Base-by-base conservation (phyloP, 2,113 vertebrate genomes). In the Lophochroa leadbeateri region DNA sequence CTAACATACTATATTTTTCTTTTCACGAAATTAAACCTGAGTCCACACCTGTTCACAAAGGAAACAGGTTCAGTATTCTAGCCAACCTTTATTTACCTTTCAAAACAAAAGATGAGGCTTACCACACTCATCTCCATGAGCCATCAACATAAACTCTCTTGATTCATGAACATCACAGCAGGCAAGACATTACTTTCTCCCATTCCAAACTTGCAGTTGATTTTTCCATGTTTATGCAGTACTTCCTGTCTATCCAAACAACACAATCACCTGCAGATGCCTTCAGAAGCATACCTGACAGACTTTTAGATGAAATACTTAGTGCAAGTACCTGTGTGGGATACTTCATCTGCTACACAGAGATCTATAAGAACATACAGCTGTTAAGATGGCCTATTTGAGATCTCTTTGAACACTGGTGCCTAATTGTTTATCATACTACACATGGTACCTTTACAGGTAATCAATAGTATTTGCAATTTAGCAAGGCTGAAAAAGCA, bases 111-210 rank as follows among this genome's bases (percentile, higher is more conserved):
- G 46, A 18, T 53, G 49, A 33, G 23, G 19, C 78, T 82, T 77
- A 44, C 58, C 35, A 90, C 5, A 37, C 17, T 88, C 82, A 65
- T 68, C 35, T 74, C 53, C 37, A 80, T 1, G 1, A 71, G 28
- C 63, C 79, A 86, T 77, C 94, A 94, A 85, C 68, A 55, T 58
- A 88, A 93, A 80, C 76, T 68, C 41, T 80, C 47, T 67, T 29
- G 33, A 94, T 83, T 96, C 72, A 88, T 47, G 44, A 95, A 18
- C 64, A 92, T 60, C 88, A 75, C 82, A 94, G 74, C 72, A 93
- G 96, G 71, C 17, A 74, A 65, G 57, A 65, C 46, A 64, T 67
- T 74, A 31, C 39, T 37, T 69, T 89, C 50, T 46, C 33, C 60
- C 33, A 8, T 21, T 52, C 57, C 44, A 71, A 50, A 78, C 57